These are phyloP conservation scores for Astyanax mexicanus DNA, from an alignment of 2,797 vertebrate species.

Conservation along the genomic window DNA sequence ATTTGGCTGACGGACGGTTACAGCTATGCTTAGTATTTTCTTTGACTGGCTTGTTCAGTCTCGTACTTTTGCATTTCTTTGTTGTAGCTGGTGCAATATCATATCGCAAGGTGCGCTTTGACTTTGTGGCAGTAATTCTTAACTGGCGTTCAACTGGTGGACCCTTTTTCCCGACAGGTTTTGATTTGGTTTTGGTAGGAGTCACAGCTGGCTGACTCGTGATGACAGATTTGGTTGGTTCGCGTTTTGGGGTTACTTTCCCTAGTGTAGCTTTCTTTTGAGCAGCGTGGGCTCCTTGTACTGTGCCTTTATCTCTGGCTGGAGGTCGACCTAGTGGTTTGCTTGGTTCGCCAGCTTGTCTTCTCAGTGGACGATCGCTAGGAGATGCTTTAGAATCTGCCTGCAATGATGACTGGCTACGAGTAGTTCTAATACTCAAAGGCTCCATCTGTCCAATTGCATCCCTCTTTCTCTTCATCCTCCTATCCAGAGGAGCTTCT, in stretches of 20 bases:
- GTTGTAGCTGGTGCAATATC: constrained; percentile 28
- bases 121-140: constrained; percentile 40
- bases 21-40: constrained; percentile 33
- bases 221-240: constrained; percentile 71
- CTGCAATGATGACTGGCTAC: constrained; percentile 70
- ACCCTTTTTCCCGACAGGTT: constrained; percentile 20
- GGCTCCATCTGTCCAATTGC: constrained; percentile 47
- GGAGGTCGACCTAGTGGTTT: constrained; percentile 49
- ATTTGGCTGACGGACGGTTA: not conserved
- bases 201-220: constrained; percentile 22
- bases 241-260: constrained; percentile 78
- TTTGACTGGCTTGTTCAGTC: constrained; percentile 29
- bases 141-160: constrained; percentile 42
- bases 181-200: constrained; percentile 40
- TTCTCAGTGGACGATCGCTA: constrained; percentile 26
- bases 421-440: constrained; percentile 74
- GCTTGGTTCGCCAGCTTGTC: constrained; percentile 27
- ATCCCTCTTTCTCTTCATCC: constrained; percentile 56
- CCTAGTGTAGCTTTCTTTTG: constrained; percentile 58
- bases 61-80: constrained; percentile 43
- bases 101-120: constrained; percentile 39
- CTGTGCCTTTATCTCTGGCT: constrained; percentile 52
- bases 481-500: constrained; percentile 45
- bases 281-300: constrained; percentile 47
- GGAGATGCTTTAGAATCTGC: not conserved